Evolutionary conservation across 2,113 vertebrate species (phyloP), one percentile per base, ranked within the genome.

Genomic region (Glaucidium brasilianum): DNA sequence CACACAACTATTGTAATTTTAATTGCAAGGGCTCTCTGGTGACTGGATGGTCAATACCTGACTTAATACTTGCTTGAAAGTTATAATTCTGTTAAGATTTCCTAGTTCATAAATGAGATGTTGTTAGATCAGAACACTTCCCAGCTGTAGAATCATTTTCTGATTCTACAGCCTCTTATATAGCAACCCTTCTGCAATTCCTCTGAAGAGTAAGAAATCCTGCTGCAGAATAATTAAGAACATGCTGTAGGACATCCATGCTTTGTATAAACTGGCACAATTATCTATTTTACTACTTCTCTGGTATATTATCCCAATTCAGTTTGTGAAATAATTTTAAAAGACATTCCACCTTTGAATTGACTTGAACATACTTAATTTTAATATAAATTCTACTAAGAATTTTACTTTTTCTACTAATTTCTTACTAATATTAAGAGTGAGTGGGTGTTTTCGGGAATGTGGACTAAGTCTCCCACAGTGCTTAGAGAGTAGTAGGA

Each of bases 351-450:
- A 80, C 47, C 26, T 86, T 73, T 73, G 30, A 80, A 83, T 68
- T 83, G 27, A 60, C 23, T 85, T 73, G 23, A 75, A 64, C n/a
- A 68, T 15, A 41, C 3, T 58, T 82, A 64, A 56, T 93, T 93
- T 93, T 88, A 76, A 45, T 72, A 35, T 68, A 69, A 66, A 5
- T 88, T 91, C 41, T 80, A 30, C 30, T 49, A 60, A 39, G 39
- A 39, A 39, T 39, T 39, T 39, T 39, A 39, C 39, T 39, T 39
- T 39, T 39, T 39, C 39, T 39, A 39, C 39, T 39, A 39, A 39
- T 39, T 56, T 78, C 62, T 74, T 85, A 81, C 23, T 75, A 91
- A 94, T 92, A 83, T 72, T 87, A 86, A 93, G 55, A 90, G 79
- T 8, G 30, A 83, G 72, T 90, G 41, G 76, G 45, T 86, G 75